These are phyloP conservation scores for Oophaga sylvatica DNA, from an alignment of 2,797 vertebrate species.

Conservation along the genomic window DNA sequence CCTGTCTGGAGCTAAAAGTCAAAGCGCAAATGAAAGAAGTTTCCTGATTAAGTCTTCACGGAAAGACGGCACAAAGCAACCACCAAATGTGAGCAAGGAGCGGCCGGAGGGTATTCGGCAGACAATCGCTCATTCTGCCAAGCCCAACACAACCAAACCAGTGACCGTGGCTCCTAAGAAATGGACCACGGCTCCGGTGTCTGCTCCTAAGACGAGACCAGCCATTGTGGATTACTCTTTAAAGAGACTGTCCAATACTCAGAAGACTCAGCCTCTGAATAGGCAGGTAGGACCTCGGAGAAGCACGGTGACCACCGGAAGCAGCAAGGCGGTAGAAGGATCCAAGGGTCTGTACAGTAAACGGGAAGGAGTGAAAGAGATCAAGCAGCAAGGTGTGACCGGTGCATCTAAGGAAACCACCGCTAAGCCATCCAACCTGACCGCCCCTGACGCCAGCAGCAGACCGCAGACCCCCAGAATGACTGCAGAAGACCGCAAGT, in stretches of 20 bases:
- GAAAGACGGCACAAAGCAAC: background rate
- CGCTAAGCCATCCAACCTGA: background rate
- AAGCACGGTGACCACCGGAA: background rate
- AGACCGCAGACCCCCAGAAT: slow-evolving; percentile 33
- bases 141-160: background rate
- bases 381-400: background rate
- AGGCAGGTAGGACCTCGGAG: background rate
- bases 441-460: background rate
- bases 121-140: background rate
- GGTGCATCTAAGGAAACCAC: background rate
- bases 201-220: background rate
- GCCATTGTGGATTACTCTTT: background rate
- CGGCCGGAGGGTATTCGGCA: background rate
- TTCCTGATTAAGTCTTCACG: slow-evolving; percentile 6
- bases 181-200: background rate
- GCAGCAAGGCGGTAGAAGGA: background rate
- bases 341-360: background rate
- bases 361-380: background rate
- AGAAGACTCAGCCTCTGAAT: background rate
- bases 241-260: background rate
- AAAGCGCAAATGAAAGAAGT: background rate
- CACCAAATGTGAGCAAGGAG: background rate
- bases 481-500: slow-evolving; percentile 51
- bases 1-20: background rate
- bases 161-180: background rate